phyloP scores from a whole-genome alignment of 2,113 vertebrate species.

The Heterotilapia buettikoferi region DNA sequence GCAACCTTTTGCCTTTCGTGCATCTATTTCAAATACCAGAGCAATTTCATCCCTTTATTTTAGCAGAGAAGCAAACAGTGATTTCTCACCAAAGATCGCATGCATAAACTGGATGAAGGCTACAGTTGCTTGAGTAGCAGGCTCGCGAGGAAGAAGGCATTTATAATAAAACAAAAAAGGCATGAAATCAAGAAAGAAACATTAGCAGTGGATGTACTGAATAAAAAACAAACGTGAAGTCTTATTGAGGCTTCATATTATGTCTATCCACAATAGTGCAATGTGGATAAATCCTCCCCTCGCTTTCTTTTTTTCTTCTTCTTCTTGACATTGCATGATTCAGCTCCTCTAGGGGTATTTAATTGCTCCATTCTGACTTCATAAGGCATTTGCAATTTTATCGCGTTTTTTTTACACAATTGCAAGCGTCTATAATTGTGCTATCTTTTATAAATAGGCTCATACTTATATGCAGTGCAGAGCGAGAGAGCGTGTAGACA shows the following conservation, averaged over 20 bases:
- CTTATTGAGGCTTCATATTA: not conserved
- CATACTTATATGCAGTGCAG: not conserved
- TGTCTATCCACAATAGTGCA: not conserved
- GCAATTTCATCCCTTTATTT: not conserved
- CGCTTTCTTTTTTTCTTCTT: not conserved
- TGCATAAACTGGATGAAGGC: not conserved
- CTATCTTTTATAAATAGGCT: not conserved
- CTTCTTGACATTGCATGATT: slow-evolving; percentile 33
- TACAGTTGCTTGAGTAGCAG: not conserved
- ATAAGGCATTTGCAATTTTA: slow-evolving; percentile 14
- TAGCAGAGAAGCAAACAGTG: not conserved
- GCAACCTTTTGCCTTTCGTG: not conserved
- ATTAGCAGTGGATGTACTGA: not conserved
- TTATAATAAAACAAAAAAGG: slow-evolving; percentile 1
- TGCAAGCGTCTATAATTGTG: not conserved
- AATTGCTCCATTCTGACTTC: slow-evolving; percentile 37
- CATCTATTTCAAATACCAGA: not conserved
- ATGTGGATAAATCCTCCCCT: not conserved
- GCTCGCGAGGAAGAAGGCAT: not conserved
- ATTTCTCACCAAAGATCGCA: not conserved
- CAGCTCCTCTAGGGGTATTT: slow-evolving; percentile 21
- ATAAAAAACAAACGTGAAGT: not conserved
- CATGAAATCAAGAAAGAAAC: not conserved
- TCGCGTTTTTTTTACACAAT: not conserved
- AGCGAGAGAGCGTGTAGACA: not conserved